phyloP scores from a whole-genome alignment of 2,113 vertebrate genomes.

The Rhinopithecus roxellana region DNA sequence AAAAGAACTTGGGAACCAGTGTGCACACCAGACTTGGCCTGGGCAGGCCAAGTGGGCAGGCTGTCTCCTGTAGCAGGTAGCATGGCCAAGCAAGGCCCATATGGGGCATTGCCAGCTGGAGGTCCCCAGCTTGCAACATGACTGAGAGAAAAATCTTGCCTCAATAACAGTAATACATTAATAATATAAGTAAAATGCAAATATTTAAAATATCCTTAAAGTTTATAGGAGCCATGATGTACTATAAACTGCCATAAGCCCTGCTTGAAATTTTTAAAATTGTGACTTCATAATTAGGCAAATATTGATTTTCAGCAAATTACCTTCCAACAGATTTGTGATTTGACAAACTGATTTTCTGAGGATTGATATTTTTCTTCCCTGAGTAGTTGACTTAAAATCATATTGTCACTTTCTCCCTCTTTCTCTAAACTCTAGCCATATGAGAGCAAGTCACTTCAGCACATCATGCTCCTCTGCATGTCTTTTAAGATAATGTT shows the following conservation, averaged over 20 bases:
- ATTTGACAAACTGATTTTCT: neutral
- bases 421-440: neutral
- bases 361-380: neutral
- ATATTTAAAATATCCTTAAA: neutral
- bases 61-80: too few species aligned
- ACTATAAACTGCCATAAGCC: neutral
- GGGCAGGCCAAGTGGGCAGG: too few species aligned
- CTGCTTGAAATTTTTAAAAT: neutral
- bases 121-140: too few species aligned
- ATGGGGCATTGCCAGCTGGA: too few species aligned
- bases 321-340: neutral
- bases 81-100: too few species aligned
- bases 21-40: too few species aligned
- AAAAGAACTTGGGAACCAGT: too few species aligned
- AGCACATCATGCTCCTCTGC: neutral
- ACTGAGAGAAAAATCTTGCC: too few species aligned
- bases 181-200: conserved; percentile 1
- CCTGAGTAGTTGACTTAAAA: neutral
- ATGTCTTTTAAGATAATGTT: neutral
- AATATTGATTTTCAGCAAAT: neutral
- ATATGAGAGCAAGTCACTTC: neutral
- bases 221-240: neutral
- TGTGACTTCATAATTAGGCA: neutral
- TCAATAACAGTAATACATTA: neutral
- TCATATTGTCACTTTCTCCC: neutral